Percentiles rank a stretch among this genome's conserved stretches.
These are phyloP conservation scores for Glaucopsyche alexis DNA, from an alignment of 2,888 invertebrate genomes.

Conservation along the genomic window DNA sequence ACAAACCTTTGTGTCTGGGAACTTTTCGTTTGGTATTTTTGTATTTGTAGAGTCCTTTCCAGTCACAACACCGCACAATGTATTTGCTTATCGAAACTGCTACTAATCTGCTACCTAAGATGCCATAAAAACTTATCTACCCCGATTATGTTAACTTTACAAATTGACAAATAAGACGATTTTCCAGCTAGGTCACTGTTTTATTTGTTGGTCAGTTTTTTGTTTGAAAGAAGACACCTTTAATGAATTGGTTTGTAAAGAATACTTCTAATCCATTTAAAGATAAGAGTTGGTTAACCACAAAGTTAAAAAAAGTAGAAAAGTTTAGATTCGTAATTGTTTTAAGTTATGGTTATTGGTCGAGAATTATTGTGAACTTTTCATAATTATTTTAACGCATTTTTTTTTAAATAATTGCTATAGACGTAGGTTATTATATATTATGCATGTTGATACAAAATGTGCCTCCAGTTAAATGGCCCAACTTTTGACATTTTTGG, in stretches of 20 bases:
- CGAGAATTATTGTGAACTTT: no score
- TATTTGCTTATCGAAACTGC: slow-evolving; percentile 36
- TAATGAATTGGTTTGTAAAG: slow-evolving; percentile 5
- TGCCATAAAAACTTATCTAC: slow-evolving; percentile 27
- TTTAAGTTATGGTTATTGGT: not conserved
- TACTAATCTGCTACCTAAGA: slow-evolving; percentile 42
- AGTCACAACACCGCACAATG: slow-evolving; percentile 32
- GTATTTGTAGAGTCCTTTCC: not conserved
- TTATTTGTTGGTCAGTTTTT: not conserved
- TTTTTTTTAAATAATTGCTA: no score
- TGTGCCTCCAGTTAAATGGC: no score
- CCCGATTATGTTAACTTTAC: slow-evolving; percentile 20
- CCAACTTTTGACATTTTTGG: no score
- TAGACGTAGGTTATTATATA: no score
- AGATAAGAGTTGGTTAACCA: slow-evolving; percentile 3
- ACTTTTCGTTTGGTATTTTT: slow-evolving; percentile 47
- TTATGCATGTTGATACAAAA: no score
- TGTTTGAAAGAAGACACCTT: not conserved
- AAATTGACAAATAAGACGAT: slow-evolving; percentile 19
- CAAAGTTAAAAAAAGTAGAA: not conserved
- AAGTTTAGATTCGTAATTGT: not conserved
- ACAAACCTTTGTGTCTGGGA: slow-evolving; percentile 47
- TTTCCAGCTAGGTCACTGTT: not conserved
- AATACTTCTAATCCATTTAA: slow-evolving; percentile 10
- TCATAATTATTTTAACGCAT: not conserved